Conservation (phyloP, 92 coral and sea anemone genomes). For the Zoanthus gigantus region DNA sequence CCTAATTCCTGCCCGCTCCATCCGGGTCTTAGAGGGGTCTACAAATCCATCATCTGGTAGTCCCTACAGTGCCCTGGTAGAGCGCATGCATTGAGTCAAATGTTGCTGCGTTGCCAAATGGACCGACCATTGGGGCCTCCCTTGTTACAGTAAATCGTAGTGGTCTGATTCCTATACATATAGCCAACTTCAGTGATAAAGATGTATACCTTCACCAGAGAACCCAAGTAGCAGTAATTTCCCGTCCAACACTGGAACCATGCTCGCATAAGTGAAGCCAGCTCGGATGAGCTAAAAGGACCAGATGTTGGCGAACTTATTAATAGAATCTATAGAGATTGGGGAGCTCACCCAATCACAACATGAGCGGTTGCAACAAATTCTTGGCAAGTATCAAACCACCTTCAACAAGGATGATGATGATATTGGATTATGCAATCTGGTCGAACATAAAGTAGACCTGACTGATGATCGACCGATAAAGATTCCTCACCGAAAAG, state of each 20-base stretch:
- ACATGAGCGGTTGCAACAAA: slow-evolving; percentile 43
- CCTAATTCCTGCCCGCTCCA: too few species aligned
- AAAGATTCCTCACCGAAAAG: slow-evolving; percentile 64
- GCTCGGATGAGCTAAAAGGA: slow-evolving; percentile 1
- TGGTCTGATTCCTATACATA: slow-evolving; percentile 57
- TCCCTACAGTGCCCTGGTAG: slow-evolving; percentile 69
- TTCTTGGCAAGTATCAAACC: slow-evolving; percentile 50
- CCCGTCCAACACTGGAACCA: background rate
- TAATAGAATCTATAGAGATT: slow-evolving; percentile 45
- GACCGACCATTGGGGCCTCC: slow-evolving; percentile 65
- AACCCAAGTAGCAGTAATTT: slow-evolving; percentile 53
- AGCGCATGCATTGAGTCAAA: slow-evolving; percentile 57
- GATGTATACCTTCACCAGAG: slow-evolving; percentile 56
- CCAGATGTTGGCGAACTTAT: slow-evolving; percentile 16
- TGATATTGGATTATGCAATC: slow-evolving; percentile 65
- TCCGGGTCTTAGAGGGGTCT: slow-evolving; percentile 68
- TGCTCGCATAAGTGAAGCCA: background rate
- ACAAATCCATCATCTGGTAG: slow-evolving; percentile 31
- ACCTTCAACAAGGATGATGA: slow-evolving; percentile 70
- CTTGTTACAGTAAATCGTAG: slow-evolving; percentile 56
- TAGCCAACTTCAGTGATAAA: slow-evolving; percentile 59
- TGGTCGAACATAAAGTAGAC: slow-evolving; percentile 65
- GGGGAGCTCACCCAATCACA: slow-evolving; percentile 59
- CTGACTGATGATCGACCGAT: slow-evolving; percentile 59
- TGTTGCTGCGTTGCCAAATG: slow-evolving; percentile 59